phyloP scores from a whole-genome alignment of 2,113 vertebrate genomes.

The Callochromis pleurospilus region DNA sequence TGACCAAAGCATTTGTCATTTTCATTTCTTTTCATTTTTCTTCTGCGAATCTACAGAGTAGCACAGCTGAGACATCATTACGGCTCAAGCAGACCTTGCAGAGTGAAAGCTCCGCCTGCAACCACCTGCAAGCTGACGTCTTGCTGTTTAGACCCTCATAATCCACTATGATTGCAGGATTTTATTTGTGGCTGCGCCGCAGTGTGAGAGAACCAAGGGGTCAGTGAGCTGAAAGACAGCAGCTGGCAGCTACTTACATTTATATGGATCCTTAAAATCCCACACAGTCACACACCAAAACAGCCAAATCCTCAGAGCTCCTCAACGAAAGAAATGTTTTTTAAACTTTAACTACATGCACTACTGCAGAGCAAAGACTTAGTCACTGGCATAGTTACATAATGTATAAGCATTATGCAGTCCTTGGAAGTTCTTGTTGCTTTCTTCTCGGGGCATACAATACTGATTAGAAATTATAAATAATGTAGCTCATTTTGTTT shows the following conservation, averaged over 20 bases:
- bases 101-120: background rate
- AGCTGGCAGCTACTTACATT: constrained; percentile 17
- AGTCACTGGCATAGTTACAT: constrained; percentile 5
- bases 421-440: background rate
- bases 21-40: background rate
- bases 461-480: background rate
- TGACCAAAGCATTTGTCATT: background rate
- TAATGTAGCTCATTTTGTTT: background rate
- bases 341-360: background rate
- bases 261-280: background rate
- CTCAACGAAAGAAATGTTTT: constrained; percentile 1
- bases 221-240: background rate
- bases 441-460: background rate
- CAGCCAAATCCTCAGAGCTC: background rate
- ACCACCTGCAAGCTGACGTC: background rate
- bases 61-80: background rate
- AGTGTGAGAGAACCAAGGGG: background rate
- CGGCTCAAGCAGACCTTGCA: background rate
- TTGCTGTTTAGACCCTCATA: background rate
- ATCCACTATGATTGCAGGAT: background rate
- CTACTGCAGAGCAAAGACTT: background rate
- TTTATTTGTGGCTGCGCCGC: background rate
- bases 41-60: background rate
- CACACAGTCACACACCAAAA: background rate
- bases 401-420: background rate